Conservation (phyloP, 2,797 vertebrate genomes). For the Fratercula arctica region DNA sequence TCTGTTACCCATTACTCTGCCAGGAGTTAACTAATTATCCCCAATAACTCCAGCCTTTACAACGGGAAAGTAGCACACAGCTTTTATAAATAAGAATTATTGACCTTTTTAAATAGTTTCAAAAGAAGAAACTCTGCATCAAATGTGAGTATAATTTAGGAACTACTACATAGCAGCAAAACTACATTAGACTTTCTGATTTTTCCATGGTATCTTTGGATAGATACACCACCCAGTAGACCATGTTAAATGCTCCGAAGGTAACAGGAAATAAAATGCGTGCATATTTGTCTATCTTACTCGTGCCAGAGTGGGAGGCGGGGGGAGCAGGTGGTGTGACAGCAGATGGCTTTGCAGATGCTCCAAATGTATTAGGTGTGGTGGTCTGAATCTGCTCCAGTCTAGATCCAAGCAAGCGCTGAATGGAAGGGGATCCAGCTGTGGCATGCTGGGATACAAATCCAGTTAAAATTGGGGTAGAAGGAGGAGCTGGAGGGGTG, state of each 20-base stretch:
- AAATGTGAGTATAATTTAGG: constrained; percentile 73
- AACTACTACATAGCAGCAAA: constrained; percentile 76
- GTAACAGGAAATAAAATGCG: constrained; percentile 98
- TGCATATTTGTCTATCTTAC: constrained; percentile 99
- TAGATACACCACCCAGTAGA: constrained; percentile 99
- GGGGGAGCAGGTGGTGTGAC: constrained; percentile 76
- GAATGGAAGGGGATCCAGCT: constrained; percentile 79
- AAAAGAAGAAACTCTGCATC: constrained; percentile 79
- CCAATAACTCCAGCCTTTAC: constrained; percentile 64
- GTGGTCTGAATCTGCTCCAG: constrained; percentile 89
- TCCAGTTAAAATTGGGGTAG: constrained; percentile 83
- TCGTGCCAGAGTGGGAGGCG: constrained; percentile 86
- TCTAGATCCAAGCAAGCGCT: constrained; percentile 86
- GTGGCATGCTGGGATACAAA: constrained; percentile 74
- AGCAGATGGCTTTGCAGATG: constrained; percentile 77
- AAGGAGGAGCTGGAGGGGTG: constrained; percentile 80
- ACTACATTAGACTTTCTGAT: constrained; percentile 82
- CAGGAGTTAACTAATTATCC: constrained; percentile 61
- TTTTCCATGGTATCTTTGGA: constrained; percentile 96
- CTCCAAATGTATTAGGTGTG: constrained; percentile 80
- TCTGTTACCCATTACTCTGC: constrained; percentile 40
- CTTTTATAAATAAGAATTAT: constrained; percentile 76
- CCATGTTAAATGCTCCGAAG: constrained; percentile 98
- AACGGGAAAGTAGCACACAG: constrained; percentile 70
- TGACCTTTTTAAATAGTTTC: constrained; percentile 80